phyloP scores from a whole-genome alignment of 2,113 vertebrate genomes.

The Dissostichus mawsoni region DNA sequence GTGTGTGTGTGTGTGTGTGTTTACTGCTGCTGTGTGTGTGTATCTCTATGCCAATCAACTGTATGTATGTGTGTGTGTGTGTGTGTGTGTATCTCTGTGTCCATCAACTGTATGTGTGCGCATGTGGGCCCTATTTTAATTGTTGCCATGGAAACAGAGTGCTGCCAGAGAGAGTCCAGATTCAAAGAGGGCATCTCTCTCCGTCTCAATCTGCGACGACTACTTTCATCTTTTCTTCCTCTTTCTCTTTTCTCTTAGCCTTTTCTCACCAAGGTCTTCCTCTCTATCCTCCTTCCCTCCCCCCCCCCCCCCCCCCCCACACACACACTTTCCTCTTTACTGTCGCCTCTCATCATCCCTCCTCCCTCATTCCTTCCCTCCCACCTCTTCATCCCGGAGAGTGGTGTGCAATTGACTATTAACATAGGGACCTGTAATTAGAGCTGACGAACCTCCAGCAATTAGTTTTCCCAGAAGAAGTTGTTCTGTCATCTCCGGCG shows the following conservation, averaged over 20 bases:
- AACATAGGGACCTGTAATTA: conserved; percentile 84
- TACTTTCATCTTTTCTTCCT: conserved; percentile 7
- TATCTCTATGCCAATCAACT: conserved; percentile 80
- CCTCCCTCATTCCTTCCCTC: conserved; percentile 48
- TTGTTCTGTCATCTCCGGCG: conserved; percentile 75
- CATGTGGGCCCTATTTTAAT: conserved; percentile 84
- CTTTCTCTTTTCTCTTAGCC: conserved; percentile 27
- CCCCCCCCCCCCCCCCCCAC: conserved; percentile 43
- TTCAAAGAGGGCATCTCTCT: conserved; percentile 78
- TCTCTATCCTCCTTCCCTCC: conserved; percentile 36
- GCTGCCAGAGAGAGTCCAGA: conserved; percentile 82
- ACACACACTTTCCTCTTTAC: background rate
- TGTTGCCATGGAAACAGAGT: conserved; percentile 89
- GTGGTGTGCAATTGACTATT: conserved; percentile 82
- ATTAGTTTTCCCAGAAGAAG: conserved; percentile 79
- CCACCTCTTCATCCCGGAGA: conserved; percentile 69
- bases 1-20: conserved; percentile 51
- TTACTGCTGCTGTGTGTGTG: background rate
- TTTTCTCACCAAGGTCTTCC: conserved; percentile 44
- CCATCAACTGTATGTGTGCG: conserved; percentile 74
- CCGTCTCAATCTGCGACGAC: conserved; percentile 11
- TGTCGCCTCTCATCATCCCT: conserved; percentile 39
- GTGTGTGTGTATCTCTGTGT: conserved; percentile 67
- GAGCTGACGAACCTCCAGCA: conserved; percentile 82
- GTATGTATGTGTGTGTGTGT: conserved; percentile 34